phyloP scores from a whole-genome alignment of 2,888 invertebrate species.

The Aromia moschata region DNA sequence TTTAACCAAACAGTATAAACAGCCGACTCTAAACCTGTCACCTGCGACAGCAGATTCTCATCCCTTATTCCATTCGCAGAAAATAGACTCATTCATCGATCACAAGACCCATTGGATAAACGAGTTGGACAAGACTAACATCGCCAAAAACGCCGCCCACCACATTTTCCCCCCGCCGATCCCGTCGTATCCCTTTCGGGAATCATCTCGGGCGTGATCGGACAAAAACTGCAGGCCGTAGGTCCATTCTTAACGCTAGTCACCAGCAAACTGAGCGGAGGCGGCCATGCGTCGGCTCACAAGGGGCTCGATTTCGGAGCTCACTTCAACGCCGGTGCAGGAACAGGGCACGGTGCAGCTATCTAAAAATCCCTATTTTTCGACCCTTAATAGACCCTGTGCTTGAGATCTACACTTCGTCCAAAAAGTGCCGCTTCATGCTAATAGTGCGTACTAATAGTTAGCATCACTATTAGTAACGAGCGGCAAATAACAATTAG shows the following conservation, averaged over 20 bases:
- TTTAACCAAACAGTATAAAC: too few relatives aligned
- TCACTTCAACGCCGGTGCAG: slow-evolving; percentile 60
- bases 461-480: too few relatives aligned
- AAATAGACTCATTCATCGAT: slow-evolving; percentile 84
- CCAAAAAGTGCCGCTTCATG: too few relatives aligned
- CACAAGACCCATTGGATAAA: slow-evolving; percentile 78
- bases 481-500: too few relatives aligned
- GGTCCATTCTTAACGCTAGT: slow-evolving; percentile 71
- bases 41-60: too few relatives aligned
- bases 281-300: slow-evolving; percentile 60
- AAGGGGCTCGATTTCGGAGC: slow-evolving; percentile 70
- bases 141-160: slow-evolving; percentile 79
- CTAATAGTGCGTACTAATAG: too few relatives aligned
- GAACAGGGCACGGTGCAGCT: slow-evolving; percentile 32
- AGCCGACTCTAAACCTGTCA: too few relatives aligned
- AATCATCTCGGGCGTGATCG: slow-evolving; percentile 75
- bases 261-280: slow-evolving; percentile 71
- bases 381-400: slow-evolving; percentile 23
- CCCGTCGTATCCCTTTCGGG: slow-evolving; percentile 68
- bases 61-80: slow-evolving; percentile 66
- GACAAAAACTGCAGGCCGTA: slow-evolving; percentile 69
- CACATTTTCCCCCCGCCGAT: slow-evolving; percentile 73
- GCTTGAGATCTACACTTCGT: slow-evolving; percentile 9
- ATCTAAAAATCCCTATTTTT: slow-evolving; percentile 29
- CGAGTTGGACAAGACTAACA: slow-evolving; percentile 76